Evolutionary conservation across 1,140 invertebrate genomes (phyloP).

Genomic region (Cyrtorhinus lividipennis): DNA sequence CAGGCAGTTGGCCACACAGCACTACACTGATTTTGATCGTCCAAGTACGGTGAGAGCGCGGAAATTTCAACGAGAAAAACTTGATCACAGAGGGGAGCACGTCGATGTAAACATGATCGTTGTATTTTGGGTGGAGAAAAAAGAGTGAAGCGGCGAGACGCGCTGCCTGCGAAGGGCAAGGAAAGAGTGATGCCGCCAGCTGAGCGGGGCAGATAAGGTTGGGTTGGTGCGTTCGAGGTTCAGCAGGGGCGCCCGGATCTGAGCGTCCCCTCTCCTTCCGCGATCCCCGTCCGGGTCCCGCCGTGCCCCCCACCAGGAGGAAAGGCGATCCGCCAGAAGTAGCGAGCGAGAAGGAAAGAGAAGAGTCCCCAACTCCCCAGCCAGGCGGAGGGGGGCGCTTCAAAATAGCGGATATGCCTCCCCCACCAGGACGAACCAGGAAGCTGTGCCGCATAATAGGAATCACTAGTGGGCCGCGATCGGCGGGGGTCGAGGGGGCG

Average conservation of each 20-base stretch:
- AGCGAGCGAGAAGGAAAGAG: too few species aligned
- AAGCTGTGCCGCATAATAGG: background rate
- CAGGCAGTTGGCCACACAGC: background rate
- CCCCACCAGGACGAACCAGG: slow-evolving; percentile 3
- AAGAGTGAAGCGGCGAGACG: background rate
- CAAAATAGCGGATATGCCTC: slow-evolving; percentile 2
- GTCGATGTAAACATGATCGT: background rate
- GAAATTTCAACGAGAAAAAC: background rate
- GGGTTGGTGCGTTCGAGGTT: background rate
- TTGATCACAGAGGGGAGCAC: background rate
- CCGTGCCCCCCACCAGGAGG: background rate
- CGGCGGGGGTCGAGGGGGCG: too few species aligned
- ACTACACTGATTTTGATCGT: background rate
- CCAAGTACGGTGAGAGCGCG: background rate
- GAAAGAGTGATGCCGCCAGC: background rate
- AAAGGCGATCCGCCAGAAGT: too few species aligned
- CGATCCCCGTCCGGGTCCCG: background rate
- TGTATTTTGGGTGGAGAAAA: background rate
- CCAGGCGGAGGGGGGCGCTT: too few species aligned
- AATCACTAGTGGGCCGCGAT: background rate
- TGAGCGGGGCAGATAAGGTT: slow-evolving; percentile 4
- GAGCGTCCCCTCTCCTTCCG: background rate
- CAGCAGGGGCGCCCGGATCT: background rate
- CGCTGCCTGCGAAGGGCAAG: background rate
- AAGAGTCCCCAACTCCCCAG: too few species aligned